Evolutionary conservation across 2,797 vertebrate species (phyloP).

Genomic region (Microchirus variegatus): DNA sequence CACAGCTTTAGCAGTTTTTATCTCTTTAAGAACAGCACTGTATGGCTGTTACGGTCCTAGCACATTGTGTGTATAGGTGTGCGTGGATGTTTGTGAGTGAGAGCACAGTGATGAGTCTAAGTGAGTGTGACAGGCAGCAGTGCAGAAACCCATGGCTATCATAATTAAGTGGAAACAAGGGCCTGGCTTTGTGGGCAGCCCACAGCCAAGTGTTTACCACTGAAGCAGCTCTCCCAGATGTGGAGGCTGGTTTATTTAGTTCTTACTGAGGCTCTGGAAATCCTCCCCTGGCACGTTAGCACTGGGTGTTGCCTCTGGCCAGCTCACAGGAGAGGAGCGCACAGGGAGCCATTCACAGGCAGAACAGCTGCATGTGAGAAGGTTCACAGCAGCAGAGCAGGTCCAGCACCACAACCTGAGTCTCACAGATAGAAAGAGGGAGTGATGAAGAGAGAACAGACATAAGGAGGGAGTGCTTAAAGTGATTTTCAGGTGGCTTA

Average conservation of each 20-base stretch:
- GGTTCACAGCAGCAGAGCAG: constrained; percentile 37
- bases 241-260: constrained; percentile 75
- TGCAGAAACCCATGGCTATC: constrained; percentile 60
- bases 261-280: constrained; percentile 76
- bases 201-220: constrained; percentile 63
- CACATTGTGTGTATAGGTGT: constrained; percentile 32
- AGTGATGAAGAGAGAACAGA: constrained; percentile 3
- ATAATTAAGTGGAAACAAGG: constrained; percentile 66
- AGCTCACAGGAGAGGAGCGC: constrained; percentile 52
- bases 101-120: constrained; percentile 61
- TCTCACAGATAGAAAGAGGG: constrained; percentile 23
- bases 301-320: constrained; percentile 68
- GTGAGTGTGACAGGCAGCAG: constrained; percentile 67
- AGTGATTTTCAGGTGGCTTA: constrained; percentile 36
- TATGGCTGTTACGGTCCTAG: constrained; percentile 11
- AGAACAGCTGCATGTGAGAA: constrained; percentile 61
- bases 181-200: constrained; percentile 50
- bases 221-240: constrained; percentile 70
- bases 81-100: constrained; percentile 22
- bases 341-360: constrained; percentile 63
- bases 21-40: constrained; percentile 13
- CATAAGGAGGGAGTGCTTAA: background rate
- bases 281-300: constrained; percentile 77
- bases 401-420: constrained; percentile 40
- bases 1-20: background rate